Percentiles rank a stretch among this genome's conserved stretches.
Evolutionary conservation across 2,113 vertebrate genomes (phyloP).

Genomic region (Mus spicilegus): DNA sequence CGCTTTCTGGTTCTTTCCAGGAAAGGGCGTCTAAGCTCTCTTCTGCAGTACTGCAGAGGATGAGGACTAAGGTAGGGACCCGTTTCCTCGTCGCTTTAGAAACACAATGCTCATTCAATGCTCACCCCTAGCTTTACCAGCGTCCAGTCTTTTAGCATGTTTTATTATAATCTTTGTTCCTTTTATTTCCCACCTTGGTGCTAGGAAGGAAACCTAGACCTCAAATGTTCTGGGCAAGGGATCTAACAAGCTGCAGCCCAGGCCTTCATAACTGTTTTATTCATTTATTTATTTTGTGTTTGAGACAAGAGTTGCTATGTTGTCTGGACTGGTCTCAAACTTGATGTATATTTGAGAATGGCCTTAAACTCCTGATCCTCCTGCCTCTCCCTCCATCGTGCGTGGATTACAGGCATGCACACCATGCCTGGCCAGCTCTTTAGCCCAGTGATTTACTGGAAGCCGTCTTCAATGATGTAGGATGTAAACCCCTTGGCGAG

Average conservation of each 20-base stretch:
- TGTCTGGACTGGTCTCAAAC: background rate
- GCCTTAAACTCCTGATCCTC: background rate
- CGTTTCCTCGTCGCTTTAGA: background rate
- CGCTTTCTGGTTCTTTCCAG: background rate
- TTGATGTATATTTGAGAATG: background rate
- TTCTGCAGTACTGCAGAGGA: background rate
- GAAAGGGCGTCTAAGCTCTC: background rate
- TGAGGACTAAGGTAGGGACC: background rate
- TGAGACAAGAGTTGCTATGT: background rate
- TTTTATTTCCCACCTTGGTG: no score
- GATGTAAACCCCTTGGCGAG: background rate
- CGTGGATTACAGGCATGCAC: background rate
- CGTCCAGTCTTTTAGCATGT: background rate
- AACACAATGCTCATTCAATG: background rate
- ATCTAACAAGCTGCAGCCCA: background rate
- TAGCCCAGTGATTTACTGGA: background rate
- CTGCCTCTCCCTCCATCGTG: background rate
- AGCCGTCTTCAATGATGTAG: background rate
- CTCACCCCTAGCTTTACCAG: background rate
- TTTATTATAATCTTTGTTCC: background rate
- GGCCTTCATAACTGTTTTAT: background rate
- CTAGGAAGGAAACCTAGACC: background rate
- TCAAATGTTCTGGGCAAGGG: background rate
- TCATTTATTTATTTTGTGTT: background rate
- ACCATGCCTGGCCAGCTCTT: background rate